Evolutionary conservation across 1,140 invertebrate species (phyloP).

Genomic region (Eupristina koningsbergeri): DNA sequence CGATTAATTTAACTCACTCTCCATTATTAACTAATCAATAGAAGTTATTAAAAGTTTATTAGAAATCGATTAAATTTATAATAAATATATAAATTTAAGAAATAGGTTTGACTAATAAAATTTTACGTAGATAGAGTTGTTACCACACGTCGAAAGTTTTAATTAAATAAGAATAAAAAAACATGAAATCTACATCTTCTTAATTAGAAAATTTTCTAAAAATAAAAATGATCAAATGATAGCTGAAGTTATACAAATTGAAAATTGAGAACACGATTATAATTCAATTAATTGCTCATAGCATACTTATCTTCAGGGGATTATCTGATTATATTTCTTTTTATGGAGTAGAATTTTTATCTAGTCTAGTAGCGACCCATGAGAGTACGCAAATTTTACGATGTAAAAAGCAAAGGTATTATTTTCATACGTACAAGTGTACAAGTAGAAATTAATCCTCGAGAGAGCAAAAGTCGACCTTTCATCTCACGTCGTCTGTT

Average conservation of each 20-base stretch:
- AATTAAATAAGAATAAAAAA: too few species aligned
- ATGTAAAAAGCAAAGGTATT: not conserved
- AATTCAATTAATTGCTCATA: not conserved
- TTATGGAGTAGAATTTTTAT: not conserved
- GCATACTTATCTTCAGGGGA: not conserved
- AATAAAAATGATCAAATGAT: too few species aligned
- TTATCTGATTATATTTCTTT: not conserved
- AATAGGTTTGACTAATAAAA: too few species aligned
- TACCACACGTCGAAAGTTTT: too few species aligned
- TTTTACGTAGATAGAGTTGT: too few species aligned
- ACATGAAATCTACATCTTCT: too few species aligned
- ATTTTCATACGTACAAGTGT: not conserved
- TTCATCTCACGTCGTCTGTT: not conserved
- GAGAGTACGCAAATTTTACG: not conserved
- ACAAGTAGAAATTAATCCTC: slow-evolving; percentile 11
- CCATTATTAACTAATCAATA: too few species aligned
- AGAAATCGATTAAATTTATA: too few species aligned
- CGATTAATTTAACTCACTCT: too few species aligned
- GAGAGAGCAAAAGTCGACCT: slow-evolving; percentile 11
- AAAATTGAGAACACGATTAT: not conserved
- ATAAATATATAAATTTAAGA: too few species aligned
- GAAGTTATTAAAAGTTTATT: too few species aligned
- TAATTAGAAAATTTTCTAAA: too few species aligned
- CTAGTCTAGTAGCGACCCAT: not conserved
- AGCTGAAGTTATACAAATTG: not conserved